Evolutionary conservation across 2,113 vertebrate genomes (phyloP), one percentile per base, ranked within the genome.

Genomic region (Brienomyrus longianalis): DNA sequence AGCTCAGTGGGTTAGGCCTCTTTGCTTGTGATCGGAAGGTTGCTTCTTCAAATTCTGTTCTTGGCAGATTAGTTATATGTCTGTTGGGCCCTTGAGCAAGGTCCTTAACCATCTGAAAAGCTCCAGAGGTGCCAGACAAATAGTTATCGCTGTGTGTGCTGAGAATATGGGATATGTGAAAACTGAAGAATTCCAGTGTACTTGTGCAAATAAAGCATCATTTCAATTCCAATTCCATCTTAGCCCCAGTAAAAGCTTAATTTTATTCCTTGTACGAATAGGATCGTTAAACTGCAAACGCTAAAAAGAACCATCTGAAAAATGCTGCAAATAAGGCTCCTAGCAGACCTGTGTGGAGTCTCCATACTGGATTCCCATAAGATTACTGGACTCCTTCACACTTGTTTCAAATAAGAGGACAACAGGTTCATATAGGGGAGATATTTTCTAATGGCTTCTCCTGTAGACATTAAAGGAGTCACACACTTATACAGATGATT

Each of bases 261-360:
- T 95, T 94, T 94, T 93, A 95, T 95, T 94, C 93, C 91, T 90
- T 93, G 90, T 95, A 93, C 91, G 92, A 94, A 93, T 92, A 91
- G 90, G 95, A 90, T 95, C 92, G 94, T 95, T 95, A 94, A 94
- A 93, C 92, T 94, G 93, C 93, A 94, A 66, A 95, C 95, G 90
- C 94, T 93, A 94, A 91, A 74, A 95, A 94, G 95, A 95, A 92
- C 93, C 91, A 90, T 92, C 93, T 93, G 94, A 92, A 93, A 94
- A 94, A 95, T 93, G 92, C 91, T 70, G 92, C 95, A 96, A 96
- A 96, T 96, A 95, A 94, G 95, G 95, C 93, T 95, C 93, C 90
- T 88, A 91, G 94, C 94, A 92, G 95, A 93, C 94, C 94, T 91
- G 91, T 92, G 93, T 93, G 93, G 91, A 91, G 92, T 91, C 91